Evolutionary conservation across 2,888 invertebrate genomes (phyloP).

Genomic region (Branchellion lobata): DNA sequence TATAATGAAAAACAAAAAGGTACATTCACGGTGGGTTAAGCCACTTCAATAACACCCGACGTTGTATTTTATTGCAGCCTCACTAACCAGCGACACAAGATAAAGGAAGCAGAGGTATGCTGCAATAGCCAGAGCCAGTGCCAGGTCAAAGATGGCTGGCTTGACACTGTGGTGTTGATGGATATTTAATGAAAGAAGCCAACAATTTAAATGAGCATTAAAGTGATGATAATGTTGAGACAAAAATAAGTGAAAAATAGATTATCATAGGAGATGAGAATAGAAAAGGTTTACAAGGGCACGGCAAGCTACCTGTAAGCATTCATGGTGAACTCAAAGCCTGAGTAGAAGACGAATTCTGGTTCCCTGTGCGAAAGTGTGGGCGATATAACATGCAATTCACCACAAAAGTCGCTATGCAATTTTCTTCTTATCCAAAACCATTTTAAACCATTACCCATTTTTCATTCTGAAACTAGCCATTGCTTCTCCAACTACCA

Average conservation of each 20-base stretch:
- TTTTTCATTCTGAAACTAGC: too few species aligned
- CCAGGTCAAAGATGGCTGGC: conserved; percentile 94
- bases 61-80: too few species aligned
- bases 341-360: conserved; percentile 85
- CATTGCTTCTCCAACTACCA: too few species aligned
- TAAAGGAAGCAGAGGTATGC: conserved; percentile 76
- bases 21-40: too few species aligned
- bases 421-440: too few species aligned
- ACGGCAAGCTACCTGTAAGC: conserved; percentile 75
- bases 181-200: background rate
- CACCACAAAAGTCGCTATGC: too few species aligned
- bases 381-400: too few species aligned
- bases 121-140: conserved; percentile 81
- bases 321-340: conserved; percentile 75
- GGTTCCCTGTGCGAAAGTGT: too few species aligned
- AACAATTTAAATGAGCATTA: background rate
- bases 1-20: too few species aligned
- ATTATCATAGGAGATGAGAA: background rate
- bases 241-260: too few species aligned
- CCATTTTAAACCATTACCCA: too few species aligned
- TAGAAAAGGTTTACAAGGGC: background rate
- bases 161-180: conserved; percentile 75
- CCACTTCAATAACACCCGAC: too few species aligned
- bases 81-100: conserved; percentile 43
- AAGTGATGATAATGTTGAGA: background rate